Evolutionary conservation across 2,113 vertebrate genomes (phyloP).

Genomic region (Climacteris rufus): DNA sequence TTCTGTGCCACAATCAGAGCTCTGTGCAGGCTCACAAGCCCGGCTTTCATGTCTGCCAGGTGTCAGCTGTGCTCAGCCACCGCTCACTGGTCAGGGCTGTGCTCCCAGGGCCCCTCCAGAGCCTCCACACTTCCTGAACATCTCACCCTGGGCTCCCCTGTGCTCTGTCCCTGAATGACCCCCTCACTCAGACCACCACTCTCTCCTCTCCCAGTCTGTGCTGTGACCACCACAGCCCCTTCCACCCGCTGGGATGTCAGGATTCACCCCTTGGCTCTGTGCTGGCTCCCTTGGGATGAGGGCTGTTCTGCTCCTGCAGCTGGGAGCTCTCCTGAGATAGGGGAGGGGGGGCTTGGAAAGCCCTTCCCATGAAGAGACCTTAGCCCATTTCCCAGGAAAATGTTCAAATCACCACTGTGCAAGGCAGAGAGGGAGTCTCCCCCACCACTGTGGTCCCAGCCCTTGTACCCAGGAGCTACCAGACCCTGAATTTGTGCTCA

Average conservation of each 20-base stretch:
- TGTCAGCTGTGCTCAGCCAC: conserved; percentile 20
- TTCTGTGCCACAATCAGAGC: background rate
- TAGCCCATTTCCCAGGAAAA: background rate
- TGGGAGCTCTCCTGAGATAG: background rate
- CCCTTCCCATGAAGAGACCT: background rate
- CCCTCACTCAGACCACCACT: accelerated
- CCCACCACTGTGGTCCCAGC: background rate
- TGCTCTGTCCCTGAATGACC: background rate
- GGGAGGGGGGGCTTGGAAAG: background rate
- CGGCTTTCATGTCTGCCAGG: background rate
- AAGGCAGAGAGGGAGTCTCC: background rate
- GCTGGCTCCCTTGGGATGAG: background rate
- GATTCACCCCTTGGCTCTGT: background rate
- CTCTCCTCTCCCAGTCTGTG: background rate
- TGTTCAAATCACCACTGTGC: background rate
- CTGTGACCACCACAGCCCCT: background rate
- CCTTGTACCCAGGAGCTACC: background rate
- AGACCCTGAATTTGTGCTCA: background rate
- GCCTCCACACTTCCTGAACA: background rate
- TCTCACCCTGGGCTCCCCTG: background rate
- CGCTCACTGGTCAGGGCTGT: background rate
- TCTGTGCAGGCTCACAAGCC: background rate
- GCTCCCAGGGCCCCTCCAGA: background rate
- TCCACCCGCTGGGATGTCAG: background rate
- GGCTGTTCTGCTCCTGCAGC: background rate